Conservation (phyloP, 2,797 vertebrate genomes). For the Nothura maculosa region DNA sequence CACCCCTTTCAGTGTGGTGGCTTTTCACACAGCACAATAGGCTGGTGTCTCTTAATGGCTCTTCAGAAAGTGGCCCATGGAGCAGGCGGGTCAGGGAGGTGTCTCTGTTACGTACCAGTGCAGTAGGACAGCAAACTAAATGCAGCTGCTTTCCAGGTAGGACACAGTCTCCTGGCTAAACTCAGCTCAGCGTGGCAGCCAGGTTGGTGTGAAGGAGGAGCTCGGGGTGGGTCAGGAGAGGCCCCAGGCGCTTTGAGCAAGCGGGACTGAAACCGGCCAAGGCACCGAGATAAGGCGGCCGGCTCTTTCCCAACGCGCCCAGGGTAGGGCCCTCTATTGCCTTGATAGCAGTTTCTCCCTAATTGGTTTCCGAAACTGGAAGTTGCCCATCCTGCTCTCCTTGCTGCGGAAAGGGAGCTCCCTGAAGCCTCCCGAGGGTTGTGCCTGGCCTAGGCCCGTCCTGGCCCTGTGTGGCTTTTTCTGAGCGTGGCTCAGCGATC, state of each 20-base stretch:
- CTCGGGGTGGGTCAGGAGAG: not conserved
- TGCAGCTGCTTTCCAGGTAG: not conserved
- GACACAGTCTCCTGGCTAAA: not conserved
- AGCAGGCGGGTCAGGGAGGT: not conserved
- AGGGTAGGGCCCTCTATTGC: conserved; percentile 69
- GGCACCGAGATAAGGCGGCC: not conserved
- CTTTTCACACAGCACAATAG: not conserved
- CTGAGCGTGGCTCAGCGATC: not conserved
- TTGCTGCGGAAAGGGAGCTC: conserved; percentile 47
- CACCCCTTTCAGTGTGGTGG: not conserved
- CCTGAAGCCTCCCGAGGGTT: conserved; percentile 2
- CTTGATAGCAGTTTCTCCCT: conserved; percentile 73
- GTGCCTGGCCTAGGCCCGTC: not conserved
- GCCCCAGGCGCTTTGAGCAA: not conserved
- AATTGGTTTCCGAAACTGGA: conserved; percentile 66
- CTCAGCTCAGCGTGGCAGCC: not conserved
- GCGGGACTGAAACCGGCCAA: not conserved
- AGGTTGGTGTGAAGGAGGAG: not conserved
- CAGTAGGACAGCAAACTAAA: not conserved
- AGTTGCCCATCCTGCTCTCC: conserved; percentile 61
- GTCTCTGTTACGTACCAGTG: not conserved
- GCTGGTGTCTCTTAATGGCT: not conserved
- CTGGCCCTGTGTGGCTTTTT: conserved; percentile 51
- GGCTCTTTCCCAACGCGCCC: conserved; percentile 38
- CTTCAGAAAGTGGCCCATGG: not conserved